A percentile compares a stretch with the other conserved stretches of the same genome.
These are phyloP conservation scores for Hemaris fuciformis DNA, from an alignment of 2,888 invertebrate genomes.

Conservation along the genomic window DNA sequence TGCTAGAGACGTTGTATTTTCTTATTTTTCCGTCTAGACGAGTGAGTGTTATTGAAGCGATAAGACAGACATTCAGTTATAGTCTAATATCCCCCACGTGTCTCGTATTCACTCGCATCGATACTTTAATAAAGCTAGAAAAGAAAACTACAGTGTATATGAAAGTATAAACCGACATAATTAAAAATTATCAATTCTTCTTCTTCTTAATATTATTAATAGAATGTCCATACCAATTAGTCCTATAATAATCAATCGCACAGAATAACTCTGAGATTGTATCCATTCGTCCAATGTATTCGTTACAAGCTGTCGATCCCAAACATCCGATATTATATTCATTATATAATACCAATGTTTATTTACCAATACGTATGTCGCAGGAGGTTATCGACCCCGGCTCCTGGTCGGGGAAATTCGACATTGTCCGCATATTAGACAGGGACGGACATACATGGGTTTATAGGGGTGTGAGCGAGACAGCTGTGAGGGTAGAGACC, in stretches of 20 bases:
- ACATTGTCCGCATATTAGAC: conserved; percentile 66
- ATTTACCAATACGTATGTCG: conserved; percentile 77
- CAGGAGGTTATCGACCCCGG: conserved; percentile 67
- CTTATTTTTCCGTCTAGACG: conserved; percentile 5
- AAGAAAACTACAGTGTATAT: background rate
- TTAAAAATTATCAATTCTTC: background rate
- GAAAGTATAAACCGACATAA: background rate
- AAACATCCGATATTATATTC: conserved; percentile 35
- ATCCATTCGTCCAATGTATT: background rate
- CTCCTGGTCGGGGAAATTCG: conserved; percentile 72
- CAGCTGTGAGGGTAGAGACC: conserved; percentile 74
- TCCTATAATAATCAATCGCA: background rate
- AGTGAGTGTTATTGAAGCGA: background rate
- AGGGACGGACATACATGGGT: conserved; percentile 58
- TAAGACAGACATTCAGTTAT: background rate
- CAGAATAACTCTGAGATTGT: background rate
- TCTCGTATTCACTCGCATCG: background rate
- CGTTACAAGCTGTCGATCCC: conserved; percentile 18
- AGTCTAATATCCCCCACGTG: background rate
- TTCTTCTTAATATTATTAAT: background rate
- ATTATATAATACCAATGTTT: conserved; percentile 73
- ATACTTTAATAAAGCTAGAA: background rate
- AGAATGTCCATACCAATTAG: background rate
- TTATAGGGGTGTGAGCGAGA: conserved; percentile 54
- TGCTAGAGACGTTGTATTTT: background rate